These are phyloP conservation scores for Macrotus californicus DNA, from an alignment of 2,113 vertebrate genomes.

Conservation along the genomic window DNA sequence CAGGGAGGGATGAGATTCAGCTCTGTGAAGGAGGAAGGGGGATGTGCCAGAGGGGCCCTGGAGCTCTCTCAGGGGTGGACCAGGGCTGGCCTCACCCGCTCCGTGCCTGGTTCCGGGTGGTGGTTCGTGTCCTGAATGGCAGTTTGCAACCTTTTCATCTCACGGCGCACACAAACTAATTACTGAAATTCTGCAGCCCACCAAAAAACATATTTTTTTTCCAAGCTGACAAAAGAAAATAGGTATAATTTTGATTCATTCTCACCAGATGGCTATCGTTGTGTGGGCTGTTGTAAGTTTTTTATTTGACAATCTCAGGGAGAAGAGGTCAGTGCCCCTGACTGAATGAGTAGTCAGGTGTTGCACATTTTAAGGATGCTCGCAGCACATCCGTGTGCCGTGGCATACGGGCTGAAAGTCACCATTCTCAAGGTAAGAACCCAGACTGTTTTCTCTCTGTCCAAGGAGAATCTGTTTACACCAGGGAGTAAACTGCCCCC, in stretches of 20 bases:
- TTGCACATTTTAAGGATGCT: neutral
- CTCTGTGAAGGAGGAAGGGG: too few species aligned
- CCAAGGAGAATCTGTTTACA: neutral
- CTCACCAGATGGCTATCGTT: neutral
- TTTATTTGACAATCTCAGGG: neutral
- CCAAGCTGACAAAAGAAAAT: neutral
- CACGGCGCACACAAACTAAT: neutral
- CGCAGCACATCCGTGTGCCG: neutral
- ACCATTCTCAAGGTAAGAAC: neutral
- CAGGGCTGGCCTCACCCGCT: neutral
- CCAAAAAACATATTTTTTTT: neutral
- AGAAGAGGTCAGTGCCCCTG: neutral
- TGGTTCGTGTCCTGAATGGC: neutral
- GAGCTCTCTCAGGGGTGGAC: neutral
- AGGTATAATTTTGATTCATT: neutral
- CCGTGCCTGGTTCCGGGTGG: neutral
- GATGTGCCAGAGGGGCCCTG: neutral
- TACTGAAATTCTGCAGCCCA: neutral
- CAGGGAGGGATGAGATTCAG: neutral
- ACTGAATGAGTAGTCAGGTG: neutral
- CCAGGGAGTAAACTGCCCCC: neutral
- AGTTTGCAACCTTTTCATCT: neutral
- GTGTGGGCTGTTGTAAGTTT: neutral
- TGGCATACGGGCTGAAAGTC: neutral
- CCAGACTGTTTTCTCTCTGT: neutral